Conservation (phyloP, 2,113 vertebrate species). For the Lepisosteus oculatus region DNA sequence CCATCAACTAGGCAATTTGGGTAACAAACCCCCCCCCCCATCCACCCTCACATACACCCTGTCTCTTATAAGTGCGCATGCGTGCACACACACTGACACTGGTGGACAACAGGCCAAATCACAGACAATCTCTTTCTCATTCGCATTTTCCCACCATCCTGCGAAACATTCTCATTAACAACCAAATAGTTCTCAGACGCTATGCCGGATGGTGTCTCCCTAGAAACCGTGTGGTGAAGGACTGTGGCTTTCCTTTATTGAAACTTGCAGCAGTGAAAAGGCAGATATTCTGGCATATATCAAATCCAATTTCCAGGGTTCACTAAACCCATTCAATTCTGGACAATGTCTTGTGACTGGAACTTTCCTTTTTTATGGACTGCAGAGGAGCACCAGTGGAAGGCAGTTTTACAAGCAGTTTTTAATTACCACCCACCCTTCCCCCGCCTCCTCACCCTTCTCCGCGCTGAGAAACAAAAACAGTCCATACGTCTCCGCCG, state of each 20-base stretch:
- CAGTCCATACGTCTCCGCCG: no score
- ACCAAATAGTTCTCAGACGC: conserved; percentile 86
- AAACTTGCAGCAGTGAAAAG: conserved; percentile 79
- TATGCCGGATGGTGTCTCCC: conserved; percentile 73
- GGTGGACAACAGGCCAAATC: not conserved
- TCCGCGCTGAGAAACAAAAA: no score
- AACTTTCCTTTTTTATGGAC: conserved; percentile 71
- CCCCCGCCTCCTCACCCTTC: no score
- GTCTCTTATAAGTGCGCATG: not conserved
- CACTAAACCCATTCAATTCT: conserved; percentile 79
- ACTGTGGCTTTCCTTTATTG: conserved; percentile 73
- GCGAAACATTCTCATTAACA: not conserved
- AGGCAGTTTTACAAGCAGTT: conserved; percentile 52
- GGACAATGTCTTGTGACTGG: conserved; percentile 75
- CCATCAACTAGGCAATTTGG: no score
- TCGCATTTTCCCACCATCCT: not conserved
- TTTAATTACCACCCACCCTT: no score
- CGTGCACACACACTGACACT: not conserved
- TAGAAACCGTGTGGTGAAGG: conserved; percentile 80
- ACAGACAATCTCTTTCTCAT: not conserved
- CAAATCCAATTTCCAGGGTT: conserved; percentile 85
- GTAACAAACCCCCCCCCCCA: no score
- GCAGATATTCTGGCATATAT: conserved; percentile 80
- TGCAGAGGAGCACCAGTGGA: conserved; percentile 69
- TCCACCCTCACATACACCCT: not conserved